Base-by-base conservation (phyloP, 2,797 vertebrate genomes). In the Thalassophryne amazonica region DNA sequence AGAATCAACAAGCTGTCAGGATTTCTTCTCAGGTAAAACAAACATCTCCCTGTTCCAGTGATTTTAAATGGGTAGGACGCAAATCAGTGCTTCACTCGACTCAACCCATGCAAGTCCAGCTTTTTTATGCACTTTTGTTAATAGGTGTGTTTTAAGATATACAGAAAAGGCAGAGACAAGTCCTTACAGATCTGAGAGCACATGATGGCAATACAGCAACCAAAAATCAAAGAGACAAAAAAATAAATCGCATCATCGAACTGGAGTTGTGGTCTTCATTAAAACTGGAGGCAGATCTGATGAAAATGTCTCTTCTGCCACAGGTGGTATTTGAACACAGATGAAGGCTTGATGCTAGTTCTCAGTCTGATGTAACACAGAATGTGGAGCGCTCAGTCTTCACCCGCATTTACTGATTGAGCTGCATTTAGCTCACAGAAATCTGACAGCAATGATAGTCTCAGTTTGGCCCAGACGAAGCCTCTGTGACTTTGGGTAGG, bases 401-500 rank as follows among this genome's bases (percentile, higher is more conserved):
- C 32, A 28, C 9, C 3, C 17, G n/a, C 50, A 6, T 19, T 13
- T 21, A 12, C 31, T 10, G 9, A 11, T 50, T 21, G 27, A 11
- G 13, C 3, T 23, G 15, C 19, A 9, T 27, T 40, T 13, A 5
- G 14, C 29, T 34, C 8, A n/a, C 19, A 36, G 14, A 14, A 48
- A 38, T 33, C 23, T 40, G 31, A 8, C 43, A 46, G 31, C 40
- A 37, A 21, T 38, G 38, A 37, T 12, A 7, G 25, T 45, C 32
- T 60, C 18, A 70, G 32, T 53, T 57, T 34, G 60, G 53, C 14
- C 57, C 75, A 0, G 27, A 29, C 6, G 73, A 69, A 19, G 83
- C 56, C 0, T 80, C 81, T 14, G 51, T 27, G 40, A 82, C 65
- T 57, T 38, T 71, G 1, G 91, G 90, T 13, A 93, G 68, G 0